Conservation (phyloP, 2,113 vertebrate species). For the Chamaetylas fuelleborni region DNA sequence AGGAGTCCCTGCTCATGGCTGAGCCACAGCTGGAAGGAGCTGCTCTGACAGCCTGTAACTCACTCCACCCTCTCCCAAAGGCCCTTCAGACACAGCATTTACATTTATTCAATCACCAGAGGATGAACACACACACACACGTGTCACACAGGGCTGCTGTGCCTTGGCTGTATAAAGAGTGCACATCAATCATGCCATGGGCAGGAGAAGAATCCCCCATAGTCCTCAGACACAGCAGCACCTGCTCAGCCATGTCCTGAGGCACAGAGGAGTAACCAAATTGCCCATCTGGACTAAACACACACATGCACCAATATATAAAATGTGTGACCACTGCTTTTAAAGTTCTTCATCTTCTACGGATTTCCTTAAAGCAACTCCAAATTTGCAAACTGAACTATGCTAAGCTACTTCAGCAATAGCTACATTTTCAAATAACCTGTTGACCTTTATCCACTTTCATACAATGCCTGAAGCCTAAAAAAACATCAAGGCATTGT, state of each 20-base stretch:
- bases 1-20: neutral
- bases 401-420: neutral
- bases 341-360: neutral
- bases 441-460: neutral
- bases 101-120: neutral
- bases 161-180: neutral
- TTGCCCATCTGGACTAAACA: neutral
- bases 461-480: neutral
- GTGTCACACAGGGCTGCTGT: neutral
- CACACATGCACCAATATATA: neutral
- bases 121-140: accelerated
- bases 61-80: neutral
- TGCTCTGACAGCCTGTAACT: accelerated
- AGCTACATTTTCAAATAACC: neutral
- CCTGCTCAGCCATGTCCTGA: neutral
- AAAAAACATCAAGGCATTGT: neutral
- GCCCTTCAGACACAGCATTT: neutral
- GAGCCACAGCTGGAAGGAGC: neutral
- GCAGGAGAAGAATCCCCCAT: accelerated
- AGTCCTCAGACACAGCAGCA: neutral
- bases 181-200: accelerated
- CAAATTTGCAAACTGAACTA: neutral
- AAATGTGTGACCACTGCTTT: neutral
- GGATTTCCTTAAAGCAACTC: neutral
- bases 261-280: neutral